A percentile compares a stretch with the other conserved stretches of the same genome.
Evolutionary conservation across 2,797 vertebrate species (phyloP).

Genomic region (Phrynocephalus guinanensis): DNA sequence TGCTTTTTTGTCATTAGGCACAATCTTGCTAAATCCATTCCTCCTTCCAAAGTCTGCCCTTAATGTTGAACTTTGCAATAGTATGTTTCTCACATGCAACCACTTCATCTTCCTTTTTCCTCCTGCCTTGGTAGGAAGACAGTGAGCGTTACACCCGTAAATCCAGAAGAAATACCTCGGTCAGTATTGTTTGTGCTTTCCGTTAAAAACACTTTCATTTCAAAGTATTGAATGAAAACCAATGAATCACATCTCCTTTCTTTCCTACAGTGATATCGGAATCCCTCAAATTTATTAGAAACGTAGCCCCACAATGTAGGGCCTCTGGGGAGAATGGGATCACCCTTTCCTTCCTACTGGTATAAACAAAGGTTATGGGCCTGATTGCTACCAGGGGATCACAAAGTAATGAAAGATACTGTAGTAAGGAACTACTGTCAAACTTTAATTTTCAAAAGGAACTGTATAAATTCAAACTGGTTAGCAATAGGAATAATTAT

Average conservation of each 20-base stretch:
- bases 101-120: constrained; percentile 56
- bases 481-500: background rate
- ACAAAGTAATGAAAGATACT: background rate
- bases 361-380: background rate
- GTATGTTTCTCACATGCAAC: constrained; percentile 57
- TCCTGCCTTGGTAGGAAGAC: constrained; percentile 87
- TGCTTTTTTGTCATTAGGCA: accelerated
- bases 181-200: constrained; percentile 78
- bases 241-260: background rate
- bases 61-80: constrained; percentile 20
- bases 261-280: background rate
- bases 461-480: background rate
- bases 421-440: background rate
- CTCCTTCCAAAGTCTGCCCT: background rate
- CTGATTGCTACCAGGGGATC: background rate
- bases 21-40: background rate
- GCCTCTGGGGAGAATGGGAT: too few relatives aligned
- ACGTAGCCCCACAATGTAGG: background rate
- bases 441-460: background rate
- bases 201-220: background rate
- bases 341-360: background rate
- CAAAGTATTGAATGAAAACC: background rate
- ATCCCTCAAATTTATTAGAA: background rate
- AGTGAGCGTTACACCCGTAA: constrained; percentile 90
- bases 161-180: constrained; percentile 89